A percentile compares a stretch with the other conserved stretches of the same genome.
Evolutionary conservation across 2,888 invertebrate species (phyloP).

Genomic region (Tuta absoluta): DNA sequence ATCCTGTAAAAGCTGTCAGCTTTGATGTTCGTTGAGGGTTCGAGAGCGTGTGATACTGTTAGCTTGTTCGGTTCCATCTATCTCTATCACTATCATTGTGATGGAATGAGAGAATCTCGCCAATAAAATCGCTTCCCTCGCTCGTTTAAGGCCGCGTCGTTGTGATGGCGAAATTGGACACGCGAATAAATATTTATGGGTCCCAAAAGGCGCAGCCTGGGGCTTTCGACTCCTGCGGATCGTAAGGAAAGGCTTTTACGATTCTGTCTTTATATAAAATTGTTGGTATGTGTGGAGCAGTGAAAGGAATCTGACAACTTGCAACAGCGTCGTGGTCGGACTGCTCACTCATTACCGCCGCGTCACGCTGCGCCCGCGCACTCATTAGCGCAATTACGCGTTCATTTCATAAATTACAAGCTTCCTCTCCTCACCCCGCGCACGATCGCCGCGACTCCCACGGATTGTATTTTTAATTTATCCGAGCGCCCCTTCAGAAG

Average conservation of each 20-base stretch:
- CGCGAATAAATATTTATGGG: conserved; percentile 26
- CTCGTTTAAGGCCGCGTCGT: conserved; percentile 12
- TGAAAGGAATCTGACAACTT: conserved; percentile 21
- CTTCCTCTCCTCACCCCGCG: not conserved
- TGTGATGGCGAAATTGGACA: conserved; percentile 23
- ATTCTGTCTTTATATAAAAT: conserved; percentile 5
- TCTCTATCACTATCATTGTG: not conserved
- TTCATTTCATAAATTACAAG: conserved; percentile 18
- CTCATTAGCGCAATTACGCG: conserved; percentile 16
- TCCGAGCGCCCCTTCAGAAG: conserved; percentile 19
- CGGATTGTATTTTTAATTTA: conserved; percentile 19
- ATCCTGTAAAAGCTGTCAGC: not conserved
- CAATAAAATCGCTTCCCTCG: conserved; percentile 13
- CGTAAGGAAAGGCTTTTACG: conserved; percentile 8
- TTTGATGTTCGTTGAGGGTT: not conserved
- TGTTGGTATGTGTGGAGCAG: not conserved
- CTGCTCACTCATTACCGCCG: conserved; percentile 17
- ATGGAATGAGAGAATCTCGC: conserved; percentile 10
- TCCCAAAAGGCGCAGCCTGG: conserved; percentile 9
- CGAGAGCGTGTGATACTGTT: not conserved
- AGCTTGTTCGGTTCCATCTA: too few species aligned
- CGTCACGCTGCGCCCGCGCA: conserved; percentile 19
- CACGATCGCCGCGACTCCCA: conserved; percentile 7
- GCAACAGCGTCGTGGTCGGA: not conserved
- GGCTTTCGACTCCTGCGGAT: conserved; percentile 12